Evolutionary conservation across 1,140 invertebrate species (phyloP).

Genomic region (Drosophila athabasca): DNA sequence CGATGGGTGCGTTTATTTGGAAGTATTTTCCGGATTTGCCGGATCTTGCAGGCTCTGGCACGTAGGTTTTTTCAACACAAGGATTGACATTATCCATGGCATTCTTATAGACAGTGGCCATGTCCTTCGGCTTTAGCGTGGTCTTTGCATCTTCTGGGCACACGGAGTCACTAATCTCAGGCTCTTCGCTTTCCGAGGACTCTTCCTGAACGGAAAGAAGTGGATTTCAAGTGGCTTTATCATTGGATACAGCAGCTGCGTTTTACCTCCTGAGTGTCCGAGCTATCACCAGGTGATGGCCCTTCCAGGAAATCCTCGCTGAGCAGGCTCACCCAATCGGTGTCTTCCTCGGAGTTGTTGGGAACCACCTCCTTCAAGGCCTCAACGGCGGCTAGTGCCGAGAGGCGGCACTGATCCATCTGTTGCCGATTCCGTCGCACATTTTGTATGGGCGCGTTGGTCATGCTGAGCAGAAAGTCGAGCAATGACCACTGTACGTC

Average conservation of each 20-base stretch:
- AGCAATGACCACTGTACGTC: conserved; percentile 69
- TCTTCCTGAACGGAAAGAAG: conserved; percentile 39
- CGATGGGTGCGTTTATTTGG: conserved; percentile 1
- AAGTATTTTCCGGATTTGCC: not conserved
- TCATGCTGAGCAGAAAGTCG: conserved; percentile 64
- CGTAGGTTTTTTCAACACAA: not conserved
- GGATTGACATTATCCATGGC: not conserved
- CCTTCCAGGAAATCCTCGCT: conserved; percentile 47
- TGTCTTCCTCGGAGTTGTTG: conserved; percentile 12
- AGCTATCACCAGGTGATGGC: not conserved
- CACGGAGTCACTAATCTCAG: not conserved
- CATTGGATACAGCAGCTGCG: too few species aligned
- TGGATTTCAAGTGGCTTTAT: conserved; percentile 2
- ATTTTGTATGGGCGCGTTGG: conserved; percentile 63
- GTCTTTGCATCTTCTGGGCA: not conserved
- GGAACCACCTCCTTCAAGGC: not conserved
- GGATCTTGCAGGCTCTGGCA: conserved; percentile 5
- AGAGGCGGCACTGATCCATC: conserved; percentile 26
- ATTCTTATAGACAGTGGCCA: conserved; percentile 18
- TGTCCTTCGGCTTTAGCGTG: conserved; percentile 5
- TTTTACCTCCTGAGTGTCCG: conserved; percentile 38
- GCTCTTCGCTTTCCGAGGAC: conserved; percentile 23
- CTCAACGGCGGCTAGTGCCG: not conserved
- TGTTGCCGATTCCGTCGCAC: conserved; percentile 39
- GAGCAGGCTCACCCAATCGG: conserved; percentile 43